Base-by-base conservation (phyloP, 2,113 vertebrate species). In the Echinops telfairi region DNA sequence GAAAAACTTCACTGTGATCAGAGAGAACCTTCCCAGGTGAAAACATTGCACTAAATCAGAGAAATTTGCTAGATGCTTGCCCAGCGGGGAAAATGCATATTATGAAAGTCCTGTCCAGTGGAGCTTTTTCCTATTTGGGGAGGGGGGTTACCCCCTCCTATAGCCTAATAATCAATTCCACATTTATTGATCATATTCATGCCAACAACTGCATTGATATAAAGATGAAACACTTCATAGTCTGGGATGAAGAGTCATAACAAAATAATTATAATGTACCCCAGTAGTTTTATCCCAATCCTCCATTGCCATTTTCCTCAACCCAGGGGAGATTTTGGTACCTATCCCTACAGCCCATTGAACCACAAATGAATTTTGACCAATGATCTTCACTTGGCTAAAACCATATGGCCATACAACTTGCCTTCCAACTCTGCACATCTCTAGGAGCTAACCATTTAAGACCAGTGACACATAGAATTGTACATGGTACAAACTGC, bases 201-300 rank as follows among this genome's bases (percentile, higher is more conserved):
- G 19, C 70, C 64, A 77, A 81, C 17, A 31, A 68, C 15, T 66
- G 10, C n/a, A 16, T 27, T 80, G 27, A 17, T 68, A 53, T 33
- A 86, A 84, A 80, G 25, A 90, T 68, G 47, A 94, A 92, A 89
- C 12, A 87, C 31, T 31, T 62, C 64, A 75, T 4, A 88, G 36
- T 31, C 60, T 1, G 3, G 31, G 38, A 87, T 22, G 17, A 19
- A 43, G 10, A 73, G 31, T n/a, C 47, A 88, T 53, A 86, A 80
- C 6, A 12, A 1, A 92, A 25, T 57, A 43, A 93, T 38, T 83
- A 81, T 38, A 73, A 62, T 79, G 10, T 31, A 88, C 81, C 70
- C n/a, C 1, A 31, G 3, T 68, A 15, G 64, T 66, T 19, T n/a
- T 85, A 12, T 77, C 40, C 16, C 15, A 77, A 85, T 85, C 57